Evolutionary conservation across 2,113 vertebrate genomes (phyloP), one percentile per base, ranked within the genome.

Genomic region (Poeciliopsis retropinna): DNA sequence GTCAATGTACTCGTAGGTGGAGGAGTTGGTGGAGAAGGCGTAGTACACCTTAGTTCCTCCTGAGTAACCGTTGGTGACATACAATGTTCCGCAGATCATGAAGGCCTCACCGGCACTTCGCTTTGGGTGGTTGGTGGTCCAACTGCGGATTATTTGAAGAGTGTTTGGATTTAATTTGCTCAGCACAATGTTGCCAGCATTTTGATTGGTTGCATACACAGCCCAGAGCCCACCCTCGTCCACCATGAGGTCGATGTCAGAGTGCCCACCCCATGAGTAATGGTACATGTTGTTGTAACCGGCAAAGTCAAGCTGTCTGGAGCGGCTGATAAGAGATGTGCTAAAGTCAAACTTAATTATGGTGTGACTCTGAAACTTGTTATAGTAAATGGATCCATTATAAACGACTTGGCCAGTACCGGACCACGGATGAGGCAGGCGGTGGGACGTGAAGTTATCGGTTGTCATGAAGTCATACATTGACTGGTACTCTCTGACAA

Each of bases 221-320:
- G 88, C 90, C 90, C 90, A 91, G 5, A 91, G 87, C 31, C 90
- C 90, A 0, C 87, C 87, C n/a, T 91, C 90, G 1, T 91, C 90
- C 67, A 91, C 90, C 90, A 91, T 91, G 7, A 91, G 85, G 80
- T 91, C 90, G 1, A 91, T 91, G 71, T 91, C 90, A 0, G 88
- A 90, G 72, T 90, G 87, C 0, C 90, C 90, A 0, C 90, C 90
- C 90, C 90, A 91, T 11, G 90, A 81, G 66, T 91, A 91, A 66
- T 91, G 90, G 76, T 91, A 91, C 90, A 89, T 90, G 65, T 91
- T 91, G 78, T 90, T 89, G 70, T 87, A 91, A 22, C 90, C 90
- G 0, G 90, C 90, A 0, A 89, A 89, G 74, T 91, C 90, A 0
- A 91, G 88, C 70, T 86, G 88, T 4, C 80, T 63, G 0, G 90